A percentile compares a stretch with the other conserved stretches of the same genome.
Evolutionary conservation across 92 coral and sea anemone genomes (phyloP).

Genomic region (Palythoa grandiflora): DNA sequence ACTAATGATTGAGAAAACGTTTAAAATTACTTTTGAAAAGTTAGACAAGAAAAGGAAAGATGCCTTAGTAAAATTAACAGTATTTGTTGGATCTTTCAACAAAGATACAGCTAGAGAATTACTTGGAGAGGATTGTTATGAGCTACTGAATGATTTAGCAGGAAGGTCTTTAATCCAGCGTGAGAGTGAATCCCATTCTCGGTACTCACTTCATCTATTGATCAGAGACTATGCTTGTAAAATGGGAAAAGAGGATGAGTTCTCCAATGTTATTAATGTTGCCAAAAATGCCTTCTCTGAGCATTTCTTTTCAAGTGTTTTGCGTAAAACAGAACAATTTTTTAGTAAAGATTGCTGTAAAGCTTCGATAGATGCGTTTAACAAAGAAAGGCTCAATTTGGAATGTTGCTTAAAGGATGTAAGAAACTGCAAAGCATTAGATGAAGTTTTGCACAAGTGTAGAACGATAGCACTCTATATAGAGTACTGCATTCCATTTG

Average conservation of each 20-base stretch:
- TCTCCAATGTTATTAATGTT: background rate
- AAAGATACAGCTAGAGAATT: constrained; percentile 43
- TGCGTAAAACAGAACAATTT: constrained; percentile 11
- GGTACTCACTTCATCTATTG: constrained; percentile 17
- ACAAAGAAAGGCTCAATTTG: constrained; percentile 50
- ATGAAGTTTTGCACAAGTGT: background rate
- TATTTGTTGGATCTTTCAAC: constrained; percentile 47
- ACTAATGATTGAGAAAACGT: background rate
- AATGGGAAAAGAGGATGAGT: background rate
- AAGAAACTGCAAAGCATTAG: constrained; percentile 11
- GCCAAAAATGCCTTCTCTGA: background rate
- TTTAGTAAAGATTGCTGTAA: constrained; percentile 41
- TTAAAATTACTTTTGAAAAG: constrained; percentile 30
- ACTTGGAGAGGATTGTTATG: background rate
- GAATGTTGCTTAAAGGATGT: constrained; percentile 34
- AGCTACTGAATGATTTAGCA: constrained; percentile 10
- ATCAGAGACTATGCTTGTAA: constrained; percentile 30
- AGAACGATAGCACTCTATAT: constrained; percentile 41
- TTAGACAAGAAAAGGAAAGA: background rate
- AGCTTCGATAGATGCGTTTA: constrained; percentile 34
- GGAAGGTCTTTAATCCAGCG: constrained; percentile 25
- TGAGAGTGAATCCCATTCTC: background rate
- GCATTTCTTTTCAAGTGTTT: constrained; percentile 23
- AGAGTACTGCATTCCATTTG: constrained; percentile 36
- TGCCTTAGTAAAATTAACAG: constrained; percentile 44